Percentiles rank a stretch among this genome's conserved stretches.
These are phyloP conservation scores for Pelochelys cantorii DNA, from an alignment of 2,797 vertebrate species.

Conservation along the genomic window DNA sequence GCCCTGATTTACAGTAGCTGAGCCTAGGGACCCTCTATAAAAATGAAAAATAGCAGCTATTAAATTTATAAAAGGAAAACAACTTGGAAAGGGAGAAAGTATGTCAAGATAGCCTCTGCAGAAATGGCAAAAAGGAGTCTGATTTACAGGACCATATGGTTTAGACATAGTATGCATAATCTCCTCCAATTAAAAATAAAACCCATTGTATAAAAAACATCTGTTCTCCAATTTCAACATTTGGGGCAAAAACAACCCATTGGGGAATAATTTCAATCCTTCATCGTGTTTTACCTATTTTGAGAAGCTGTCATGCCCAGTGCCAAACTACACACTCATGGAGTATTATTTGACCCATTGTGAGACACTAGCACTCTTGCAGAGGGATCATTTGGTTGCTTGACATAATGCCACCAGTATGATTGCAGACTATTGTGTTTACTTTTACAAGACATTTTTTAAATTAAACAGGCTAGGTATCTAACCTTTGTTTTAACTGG, in stretches of 20 bases:
- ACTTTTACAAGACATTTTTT: background rate
- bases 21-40: constrained; percentile 44
- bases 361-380: background rate
- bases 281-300: constrained; percentile 12
- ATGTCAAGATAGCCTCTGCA: constrained; percentile 60
- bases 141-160: constrained; percentile 54
- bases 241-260: background rate
- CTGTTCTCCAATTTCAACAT: constrained; percentile 55
- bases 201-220: constrained; percentile 65
- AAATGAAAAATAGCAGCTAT: constrained; percentile 66
- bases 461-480: background rate
- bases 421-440: background rate
- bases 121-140: constrained; percentile 53
- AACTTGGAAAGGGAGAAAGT: background rate
- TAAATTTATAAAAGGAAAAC: constrained; percentile 60
- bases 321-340: background rate
- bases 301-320: background rate
- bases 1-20: constrained; percentile 29
- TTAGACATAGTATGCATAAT: constrained; percentile 66
- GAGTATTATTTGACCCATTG: background rate
- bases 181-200: constrained; percentile 72
- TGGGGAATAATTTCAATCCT: constrained; percentile 32
- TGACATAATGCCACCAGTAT: background rate
- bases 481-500: background rate
- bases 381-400: constrained; percentile 8